These are phyloP conservation scores for Campoletis sonorensis DNA, from an alignment of 1,140 invertebrate genomes.

Conservation along the genomic window DNA sequence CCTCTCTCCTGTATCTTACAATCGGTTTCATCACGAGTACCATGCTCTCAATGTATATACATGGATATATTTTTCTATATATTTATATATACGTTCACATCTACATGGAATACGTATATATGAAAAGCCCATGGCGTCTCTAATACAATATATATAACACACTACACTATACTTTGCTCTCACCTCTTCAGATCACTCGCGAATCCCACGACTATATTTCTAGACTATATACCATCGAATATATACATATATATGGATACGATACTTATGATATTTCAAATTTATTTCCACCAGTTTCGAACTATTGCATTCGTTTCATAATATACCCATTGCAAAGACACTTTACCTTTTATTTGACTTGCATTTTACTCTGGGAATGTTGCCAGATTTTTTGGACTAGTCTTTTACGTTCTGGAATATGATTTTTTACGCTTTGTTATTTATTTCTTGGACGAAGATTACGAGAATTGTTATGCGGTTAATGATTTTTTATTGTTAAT, in stretches of 20 bases:
- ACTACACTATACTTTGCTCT: constrained; percentile 29
- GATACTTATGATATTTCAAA: constrained; percentile 17
- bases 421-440: too few relatives aligned
- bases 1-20: constrained; percentile 54
- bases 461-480: too few relatives aligned
- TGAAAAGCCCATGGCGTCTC: constrained; percentile 30
- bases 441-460: too few relatives aligned
- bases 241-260: background rate
- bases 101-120: too few relatives aligned
- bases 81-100: background rate
- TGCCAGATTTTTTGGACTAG: too few relatives aligned
- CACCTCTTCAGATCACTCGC: constrained; percentile 40
- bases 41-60: constrained; percentile 25
- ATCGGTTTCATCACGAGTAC: constrained; percentile 65
- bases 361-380: too few relatives aligned
- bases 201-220: constrained; percentile 45
- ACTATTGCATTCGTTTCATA: constrained; percentile 23
- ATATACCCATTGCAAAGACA: too few relatives aligned
- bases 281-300: constrained; percentile 22
- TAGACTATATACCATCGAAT: constrained; percentile 29
- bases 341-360: too few relatives aligned
- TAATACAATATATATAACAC: constrained; percentile 33
- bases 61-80: background rate
- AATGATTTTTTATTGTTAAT: too few relatives aligned
- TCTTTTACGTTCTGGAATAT: too few relatives aligned